A percentile compares a stretch with the other conserved stretches of the same genome.
Conservation (phyloP, 2,888 invertebrate genomes). For the Monopis laevigella region DNA sequence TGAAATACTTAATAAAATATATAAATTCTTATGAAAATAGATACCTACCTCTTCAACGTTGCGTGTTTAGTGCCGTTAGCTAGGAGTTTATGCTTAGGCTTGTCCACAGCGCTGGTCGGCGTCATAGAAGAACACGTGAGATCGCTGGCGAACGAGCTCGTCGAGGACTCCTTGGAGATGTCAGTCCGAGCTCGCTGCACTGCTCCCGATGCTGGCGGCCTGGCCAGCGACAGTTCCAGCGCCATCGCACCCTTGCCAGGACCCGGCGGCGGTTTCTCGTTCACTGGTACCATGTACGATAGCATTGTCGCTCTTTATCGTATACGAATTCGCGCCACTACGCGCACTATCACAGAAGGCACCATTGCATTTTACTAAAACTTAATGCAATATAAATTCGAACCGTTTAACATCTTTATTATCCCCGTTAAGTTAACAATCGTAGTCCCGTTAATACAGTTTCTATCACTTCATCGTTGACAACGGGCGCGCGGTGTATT, state of each 20-base stretch:
- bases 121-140: constrained; percentile 72
- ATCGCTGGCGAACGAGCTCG: constrained; percentile 75
- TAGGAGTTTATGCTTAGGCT: constrained; percentile 73
- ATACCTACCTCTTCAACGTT: constrained; percentile 76
- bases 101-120: constrained; percentile 70
- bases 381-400: not conserved
- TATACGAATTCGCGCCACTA: not conserved
- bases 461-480: constrained; percentile 2
- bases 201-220: constrained; percentile 44
- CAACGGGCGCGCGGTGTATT: constrained; percentile 8
- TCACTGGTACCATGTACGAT: constrained; percentile 82
- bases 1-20: too few species aligned
- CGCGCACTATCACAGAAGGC: not conserved
- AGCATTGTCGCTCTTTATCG: constrained; percentile 59
- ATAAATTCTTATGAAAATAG: too few species aligned
- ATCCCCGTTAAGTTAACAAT: constrained; percentile 6
- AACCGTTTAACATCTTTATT: not conserved
- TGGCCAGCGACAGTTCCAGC: constrained; percentile 40
- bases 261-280: constrained; percentile 77
- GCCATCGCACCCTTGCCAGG: constrained; percentile 61
- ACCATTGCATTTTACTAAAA: constrained; percentile 3
- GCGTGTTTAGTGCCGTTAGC: constrained; percentile 78
- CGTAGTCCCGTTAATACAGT: not conserved
- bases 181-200: constrained; percentile 38
- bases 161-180: constrained; percentile 74